Conservation (phyloP, 2,113 vertebrate species). For the Psittacula cyanocephala region DNA sequence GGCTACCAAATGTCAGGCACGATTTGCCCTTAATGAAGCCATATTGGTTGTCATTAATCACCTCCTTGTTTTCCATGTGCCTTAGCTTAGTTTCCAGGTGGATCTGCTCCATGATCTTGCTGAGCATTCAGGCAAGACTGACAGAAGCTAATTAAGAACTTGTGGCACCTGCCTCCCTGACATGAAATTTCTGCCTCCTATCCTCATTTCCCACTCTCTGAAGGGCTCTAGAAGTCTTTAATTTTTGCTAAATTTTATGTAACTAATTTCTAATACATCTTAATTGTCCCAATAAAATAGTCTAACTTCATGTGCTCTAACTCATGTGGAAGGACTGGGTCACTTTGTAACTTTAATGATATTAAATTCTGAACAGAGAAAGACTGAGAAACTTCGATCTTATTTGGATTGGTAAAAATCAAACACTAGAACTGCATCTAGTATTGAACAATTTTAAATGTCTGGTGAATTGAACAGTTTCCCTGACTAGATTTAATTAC, state of each 20-base stretch:
- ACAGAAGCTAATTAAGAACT: not conserved
- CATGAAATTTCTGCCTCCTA: not conserved
- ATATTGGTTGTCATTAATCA: not conserved
- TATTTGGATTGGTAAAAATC: not conserved
- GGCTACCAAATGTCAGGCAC: not conserved
- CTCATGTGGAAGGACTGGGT: not conserved
- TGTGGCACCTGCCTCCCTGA: not conserved
- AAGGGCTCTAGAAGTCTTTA: not conserved
- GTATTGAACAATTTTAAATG: not conserved
- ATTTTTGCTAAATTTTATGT: not conserved
- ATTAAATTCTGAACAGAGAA: not conserved
- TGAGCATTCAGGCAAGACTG: not conserved
- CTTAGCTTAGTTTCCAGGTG: not conserved
- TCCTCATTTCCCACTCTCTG: not conserved
- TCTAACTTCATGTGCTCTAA: not conserved
- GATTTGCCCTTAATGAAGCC: not conserved
- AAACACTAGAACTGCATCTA: not conserved
- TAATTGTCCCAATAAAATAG: not conserved
- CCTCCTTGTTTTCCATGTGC: not conserved
- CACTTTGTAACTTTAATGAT: not conserved
- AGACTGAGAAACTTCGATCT: not conserved
- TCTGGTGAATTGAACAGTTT: not conserved
- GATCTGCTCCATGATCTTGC: not conserved
- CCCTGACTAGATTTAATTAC: not conserved
- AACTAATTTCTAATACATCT: not conserved